phyloP scores from a whole-genome alignment of 2,797 vertebrate species.

The Sebastes cheni region DNA sequence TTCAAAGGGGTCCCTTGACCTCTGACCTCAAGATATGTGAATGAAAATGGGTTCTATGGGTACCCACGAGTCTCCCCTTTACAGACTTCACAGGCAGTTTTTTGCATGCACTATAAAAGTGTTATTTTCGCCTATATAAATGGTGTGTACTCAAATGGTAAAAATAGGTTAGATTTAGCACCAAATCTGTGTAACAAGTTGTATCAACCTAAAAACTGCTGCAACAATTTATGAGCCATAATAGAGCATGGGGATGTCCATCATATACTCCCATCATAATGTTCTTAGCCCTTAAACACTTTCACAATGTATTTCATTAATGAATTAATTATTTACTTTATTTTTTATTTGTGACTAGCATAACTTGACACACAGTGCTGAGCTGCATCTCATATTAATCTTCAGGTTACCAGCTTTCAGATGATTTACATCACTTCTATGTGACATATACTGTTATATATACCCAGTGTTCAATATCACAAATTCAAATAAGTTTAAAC shows the following conservation, averaged over 20 bases:
- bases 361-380: neutral
- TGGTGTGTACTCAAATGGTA: neutral
- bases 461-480: neutral
- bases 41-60: too few species aligned
- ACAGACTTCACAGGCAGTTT: neutral
- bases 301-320: neutral
- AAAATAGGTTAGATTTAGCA: neutral
- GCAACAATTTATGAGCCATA: neutral
- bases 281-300: neutral
- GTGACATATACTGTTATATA: too few species aligned
- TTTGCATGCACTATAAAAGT: neutral
- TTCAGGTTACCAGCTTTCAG: neutral
- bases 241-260: neutral
- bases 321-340: neutral
- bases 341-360: neutral
- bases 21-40: too few species aligned
- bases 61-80: too few species aligned
- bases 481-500: neutral
- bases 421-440: neutral
- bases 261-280: neutral
- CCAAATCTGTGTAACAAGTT: neutral
- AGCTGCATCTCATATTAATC: neutral
- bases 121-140: neutral
- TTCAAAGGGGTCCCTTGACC: too few species aligned
- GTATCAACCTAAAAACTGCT: neutral